Evolutionary conservation across 2,113 vertebrate species (phyloP), one percentile per base, ranked within the genome.

Genomic region (Elaphurus davidianus): DNA sequence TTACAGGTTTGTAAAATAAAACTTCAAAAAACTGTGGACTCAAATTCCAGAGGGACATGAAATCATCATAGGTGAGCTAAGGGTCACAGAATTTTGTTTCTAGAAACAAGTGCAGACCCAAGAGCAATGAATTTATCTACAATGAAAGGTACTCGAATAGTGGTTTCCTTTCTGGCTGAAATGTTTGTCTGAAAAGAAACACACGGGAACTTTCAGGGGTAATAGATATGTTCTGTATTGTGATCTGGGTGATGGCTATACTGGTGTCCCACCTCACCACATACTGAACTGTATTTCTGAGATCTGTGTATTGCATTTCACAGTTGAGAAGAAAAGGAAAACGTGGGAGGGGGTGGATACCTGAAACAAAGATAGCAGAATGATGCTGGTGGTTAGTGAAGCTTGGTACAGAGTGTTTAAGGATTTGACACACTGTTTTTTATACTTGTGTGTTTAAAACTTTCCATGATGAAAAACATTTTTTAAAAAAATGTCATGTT

Each of bases 341-440:
- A 28, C 27, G 40, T 23, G 6, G 3, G 1, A 25, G 16, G 16
- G 33, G 0, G 43, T 47, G 4, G 25, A 36, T 17, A 54, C 55
- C 30, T 40, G 55, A 83, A 67, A 91, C 19, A 67, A n/a, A 76
- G 60, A 94, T 28, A 21, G 28, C 19, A 21, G 76, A 79, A 78
- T 10, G 6, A 55, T 16, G 6, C 43, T 45, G 43, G 8, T 87
- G 25, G 25, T 50, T 33, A 25, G 27, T 84, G 47, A 54, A 57
- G 25, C 13, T 47, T 85, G 55, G 64, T 57, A 47, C n/a, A 30
- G 23, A 45, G 12, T 47, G 13, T 11, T 67, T 90, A n/a, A 33
- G 55, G 3, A 30, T 40, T 45, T 30, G 6, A 92, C 14, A 40
- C 16, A 33, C 11, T 28, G 16, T 55, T 93, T 93, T 89, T 8